phyloP scores from a whole-genome alignment of 2,113 vertebrate species.

The Butorides virescens region DNA sequence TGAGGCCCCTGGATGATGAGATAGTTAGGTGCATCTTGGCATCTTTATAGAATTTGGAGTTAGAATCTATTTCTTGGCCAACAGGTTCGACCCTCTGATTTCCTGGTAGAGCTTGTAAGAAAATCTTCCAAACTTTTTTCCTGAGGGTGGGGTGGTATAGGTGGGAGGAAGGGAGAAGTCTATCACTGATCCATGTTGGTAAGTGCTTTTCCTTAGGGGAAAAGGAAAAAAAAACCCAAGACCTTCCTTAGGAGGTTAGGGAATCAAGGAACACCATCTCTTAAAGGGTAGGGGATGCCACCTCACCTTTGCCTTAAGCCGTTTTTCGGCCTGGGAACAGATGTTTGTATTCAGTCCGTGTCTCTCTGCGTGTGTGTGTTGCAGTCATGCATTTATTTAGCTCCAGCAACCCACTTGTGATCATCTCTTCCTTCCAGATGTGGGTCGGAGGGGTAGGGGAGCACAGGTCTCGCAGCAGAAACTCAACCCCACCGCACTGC shows the following conservation, averaged over 20 bases:
- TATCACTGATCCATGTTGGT: background rate
- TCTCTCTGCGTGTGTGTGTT: background rate
- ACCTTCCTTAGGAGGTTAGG: background rate
- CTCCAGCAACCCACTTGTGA: background rate
- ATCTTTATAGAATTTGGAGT: background rate
- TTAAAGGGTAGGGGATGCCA: background rate
- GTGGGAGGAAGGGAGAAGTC: background rate
- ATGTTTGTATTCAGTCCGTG: fast-evolving
- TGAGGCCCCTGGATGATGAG: too few relatives aligned
- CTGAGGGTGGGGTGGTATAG: background rate
- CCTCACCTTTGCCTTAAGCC: background rate
- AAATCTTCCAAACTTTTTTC: background rate
- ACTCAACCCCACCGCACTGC: background rate
- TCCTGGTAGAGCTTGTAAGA: background rate
- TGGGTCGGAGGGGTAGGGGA: background rate
- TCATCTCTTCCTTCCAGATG: background rate
- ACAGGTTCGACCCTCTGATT: background rate
- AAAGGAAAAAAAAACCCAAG: too few relatives aligned
- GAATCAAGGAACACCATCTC: background rate
- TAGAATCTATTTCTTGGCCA: background rate
- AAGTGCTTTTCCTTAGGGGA: background rate
- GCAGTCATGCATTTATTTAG: background rate
- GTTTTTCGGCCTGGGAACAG: background rate
- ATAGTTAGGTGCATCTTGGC: background rate
- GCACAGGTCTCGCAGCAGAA: background rate